These are phyloP conservation scores for Petromus typicus DNA, from an alignment of 2,113 vertebrate species.

Conservation along the genomic window DNA sequence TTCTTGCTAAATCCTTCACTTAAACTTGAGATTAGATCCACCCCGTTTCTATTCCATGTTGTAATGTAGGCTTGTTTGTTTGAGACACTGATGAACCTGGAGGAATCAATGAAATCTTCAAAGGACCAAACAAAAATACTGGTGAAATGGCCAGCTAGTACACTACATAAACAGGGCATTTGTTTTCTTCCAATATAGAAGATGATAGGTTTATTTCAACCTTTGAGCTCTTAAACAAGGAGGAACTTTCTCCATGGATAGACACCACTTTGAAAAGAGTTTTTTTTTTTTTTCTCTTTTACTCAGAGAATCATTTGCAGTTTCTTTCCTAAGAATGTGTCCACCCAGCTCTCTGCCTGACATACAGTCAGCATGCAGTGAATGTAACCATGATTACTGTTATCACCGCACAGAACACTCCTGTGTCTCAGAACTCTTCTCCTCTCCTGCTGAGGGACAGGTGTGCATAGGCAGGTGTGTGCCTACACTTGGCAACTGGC, in stretches of 20 bases:
- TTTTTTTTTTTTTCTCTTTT: neutral
- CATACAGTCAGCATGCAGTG: neutral
- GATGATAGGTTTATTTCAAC: neutral
- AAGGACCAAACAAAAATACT: neutral
- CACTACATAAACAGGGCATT: neutral
- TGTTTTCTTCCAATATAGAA: neutral
- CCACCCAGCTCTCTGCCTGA: neutral
- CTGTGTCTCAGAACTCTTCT: neutral
- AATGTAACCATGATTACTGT: neutral
- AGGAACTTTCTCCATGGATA: neutral
- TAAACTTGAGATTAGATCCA: slow-evolving; percentile 25
- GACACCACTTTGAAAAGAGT: neutral
- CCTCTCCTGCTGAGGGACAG: neutral
- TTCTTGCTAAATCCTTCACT: slow-evolving; percentile 41
- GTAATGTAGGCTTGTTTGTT: neutral
- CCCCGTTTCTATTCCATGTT: neutral
- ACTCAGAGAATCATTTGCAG: neutral
- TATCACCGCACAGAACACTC: neutral
- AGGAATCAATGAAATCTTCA: neutral
- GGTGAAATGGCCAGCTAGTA: neutral
- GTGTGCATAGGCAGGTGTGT: neutral
- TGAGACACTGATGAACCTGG: neutral
- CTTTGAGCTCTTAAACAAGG: neutral
- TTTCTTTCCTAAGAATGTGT: neutral
- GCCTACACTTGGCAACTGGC: neutral